phyloP scores from a whole-genome alignment of 2,113 vertebrate genomes.

The Zosterops lateralis region DNA sequence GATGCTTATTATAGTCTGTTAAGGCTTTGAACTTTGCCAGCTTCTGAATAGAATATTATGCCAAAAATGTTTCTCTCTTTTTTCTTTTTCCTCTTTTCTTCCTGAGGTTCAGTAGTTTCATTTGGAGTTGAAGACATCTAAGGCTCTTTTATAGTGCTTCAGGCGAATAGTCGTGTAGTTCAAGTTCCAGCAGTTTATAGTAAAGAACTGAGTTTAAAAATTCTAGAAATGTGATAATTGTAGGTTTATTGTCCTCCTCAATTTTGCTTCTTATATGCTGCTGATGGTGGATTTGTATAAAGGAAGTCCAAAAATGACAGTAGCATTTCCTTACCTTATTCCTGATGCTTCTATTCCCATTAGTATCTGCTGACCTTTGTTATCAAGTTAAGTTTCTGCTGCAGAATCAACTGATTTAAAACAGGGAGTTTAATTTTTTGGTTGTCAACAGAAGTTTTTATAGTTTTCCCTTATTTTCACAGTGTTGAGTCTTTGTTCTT shows the following conservation, averaged over 20 bases:
- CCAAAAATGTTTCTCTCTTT: background rate
- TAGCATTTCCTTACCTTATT: background rate
- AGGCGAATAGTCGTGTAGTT: background rate
- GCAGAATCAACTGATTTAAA: background rate
- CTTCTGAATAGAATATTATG: background rate
- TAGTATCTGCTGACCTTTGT: background rate
- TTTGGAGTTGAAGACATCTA: background rate
- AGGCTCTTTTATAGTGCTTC: background rate
- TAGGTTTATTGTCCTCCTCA: background rate
- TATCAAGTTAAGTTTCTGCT: background rate
- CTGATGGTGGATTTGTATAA: background rate
- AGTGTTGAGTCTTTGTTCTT: background rate
- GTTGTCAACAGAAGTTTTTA: background rate
- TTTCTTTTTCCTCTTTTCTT: background rate
- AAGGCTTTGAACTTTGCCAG: background rate
- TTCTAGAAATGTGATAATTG: background rate
- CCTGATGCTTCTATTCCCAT: background rate
- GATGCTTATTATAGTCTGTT: background rate
- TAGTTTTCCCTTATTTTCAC: background rate
- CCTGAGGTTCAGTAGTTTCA: background rate
- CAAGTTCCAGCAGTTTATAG: background rate
- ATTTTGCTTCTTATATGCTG: background rate
- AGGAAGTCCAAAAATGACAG: background rate
- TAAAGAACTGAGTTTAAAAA: background rate
- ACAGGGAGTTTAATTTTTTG: background rate